Evolutionary conservation across 2,113 vertebrate genomes (phyloP), one percentile per base, ranked within the genome.

Genomic region (Procavia capensis): DNA sequence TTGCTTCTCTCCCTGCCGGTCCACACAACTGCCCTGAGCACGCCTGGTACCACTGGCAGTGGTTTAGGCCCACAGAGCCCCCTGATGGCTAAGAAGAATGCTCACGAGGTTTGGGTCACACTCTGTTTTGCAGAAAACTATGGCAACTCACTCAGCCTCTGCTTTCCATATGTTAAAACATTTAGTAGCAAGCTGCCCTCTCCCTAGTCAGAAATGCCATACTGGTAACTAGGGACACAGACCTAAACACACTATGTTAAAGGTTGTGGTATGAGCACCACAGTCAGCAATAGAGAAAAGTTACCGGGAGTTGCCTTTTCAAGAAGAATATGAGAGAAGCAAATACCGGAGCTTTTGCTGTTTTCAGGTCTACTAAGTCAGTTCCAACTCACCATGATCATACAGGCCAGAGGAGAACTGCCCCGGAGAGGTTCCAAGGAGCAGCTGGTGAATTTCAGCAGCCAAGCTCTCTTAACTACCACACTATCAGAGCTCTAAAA

Each of bases 11-110:
- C 34, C 9, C n/a, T 45, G 9, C 63, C 39, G 2, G 2, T 3
- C 47, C 31, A 66, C 50, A 27, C 7, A 31, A 41, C 29, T n/a
- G 76, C 31, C 29, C 3, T 17, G 27, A 43, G 45, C 27, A 29
- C 0, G 13, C 9, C 0, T 0, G 47, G 50, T 36, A 25, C 39
- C 19, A 2, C 63, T 20, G 50, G 29, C 9, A 25, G 20, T 19
- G 41, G 16, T 24, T 88, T 34, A 47, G 31, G 7, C 13, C 64
- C 25, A n/a, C 39, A 34, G 6, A 66, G 36, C 34, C 63, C 36
- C 31, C 43, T 34, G 41, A 57, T 31, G 4, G n/a, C 41, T 90
- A 54, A 70, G 45, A 84, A 64, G 27, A 45, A 25, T 2, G 6
- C 8, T 45, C 2, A 43, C 43, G 41, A 88, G 39, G 72, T 29